Evolutionary conservation across 2,113 vertebrate species (phyloP), one percentile per base, ranked within the genome.

Genomic region (Vidua chalybeata): DNA sequence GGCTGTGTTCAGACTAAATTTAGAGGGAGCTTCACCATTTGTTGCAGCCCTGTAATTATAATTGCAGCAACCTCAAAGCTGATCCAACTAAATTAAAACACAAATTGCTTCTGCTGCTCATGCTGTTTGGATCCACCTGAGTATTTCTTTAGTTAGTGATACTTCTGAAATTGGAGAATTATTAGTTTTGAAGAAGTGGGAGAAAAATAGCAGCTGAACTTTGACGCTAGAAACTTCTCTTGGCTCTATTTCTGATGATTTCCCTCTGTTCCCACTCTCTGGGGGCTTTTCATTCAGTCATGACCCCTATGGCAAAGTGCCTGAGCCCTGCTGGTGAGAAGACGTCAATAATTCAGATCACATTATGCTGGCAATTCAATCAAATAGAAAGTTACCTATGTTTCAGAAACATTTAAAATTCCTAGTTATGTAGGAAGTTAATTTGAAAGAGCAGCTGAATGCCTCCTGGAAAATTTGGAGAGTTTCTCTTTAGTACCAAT

Each of bases 401-500:
- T 94, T 93, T 96, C 55, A 93, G 76, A 89, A 96, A 87, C 89
- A 77, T 97, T 93, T 94, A 64, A 83, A 94, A 94, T 84, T 96
- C 85, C 89, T 90, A 58, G 87, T 94, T 96, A 95, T 33, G 54
- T 64, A 81, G 92, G 95, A 94, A 96, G 94, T 78, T 97, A 95
- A 97, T 97, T 94, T 91, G 77, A 89, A 96, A 87, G 85, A 96
- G 87, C 96, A 96, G 93, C 93, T 96, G 96, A 97, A 96, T 91
- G 95, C 91, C 92, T 96, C 78, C 95, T 94, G 96, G 96, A 94
- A 95, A 95, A 59, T 28, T 41, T 90, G 15, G 79, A 78, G 93
- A 80, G 49, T 92, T 97, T 94, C 71, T 94, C 77, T 94, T 95
- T 85, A 96, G 80, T 87, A 93, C 77, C 71, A 87, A 93, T 94